A percentile compares a stretch with the other conserved stretches of the same genome.
Evolutionary conservation across 2,888 invertebrate genomes (phyloP).

Genomic region (Oasisia sp.): DNA sequence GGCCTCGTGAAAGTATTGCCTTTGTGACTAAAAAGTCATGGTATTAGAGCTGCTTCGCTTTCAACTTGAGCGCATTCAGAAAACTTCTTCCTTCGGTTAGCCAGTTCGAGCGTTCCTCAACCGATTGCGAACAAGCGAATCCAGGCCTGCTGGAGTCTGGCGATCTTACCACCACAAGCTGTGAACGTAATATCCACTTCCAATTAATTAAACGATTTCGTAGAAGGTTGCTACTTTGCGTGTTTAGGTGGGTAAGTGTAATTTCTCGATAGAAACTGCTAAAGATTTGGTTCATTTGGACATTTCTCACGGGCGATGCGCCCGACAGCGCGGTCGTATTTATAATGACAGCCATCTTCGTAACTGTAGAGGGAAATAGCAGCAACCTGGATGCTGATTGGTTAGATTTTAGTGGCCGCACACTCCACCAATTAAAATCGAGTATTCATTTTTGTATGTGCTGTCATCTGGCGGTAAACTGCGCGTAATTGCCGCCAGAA

Average conservation of each 20-base stretch:
- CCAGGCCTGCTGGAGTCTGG: neutral
- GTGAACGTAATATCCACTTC: neutral
- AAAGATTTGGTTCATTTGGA: constrained; percentile 24
- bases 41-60: neutral
- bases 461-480: constrained; percentile 13
- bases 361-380: constrained; percentile 56
- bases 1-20: neutral
- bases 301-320: constrained; percentile 48
- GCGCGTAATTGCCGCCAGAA: neutral
- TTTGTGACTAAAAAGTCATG: neutral
- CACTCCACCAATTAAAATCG: neutral
- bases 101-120: neutral
- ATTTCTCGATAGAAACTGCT: constrained; percentile 20
- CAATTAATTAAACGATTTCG: neutral
- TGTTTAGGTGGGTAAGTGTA: neutral
- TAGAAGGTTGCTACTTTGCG: neutral
- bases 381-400: constrained; percentile 37
- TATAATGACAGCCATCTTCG: constrained; percentile 98
- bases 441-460: neutral
- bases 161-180: neutral
- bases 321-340: constrained; percentile 79
- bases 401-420: neutral
- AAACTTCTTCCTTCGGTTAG: neutral
- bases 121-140: neutral
- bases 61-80: neutral